A percentile compares a stretch with the other conserved stretches of the same genome.
These are phyloP conservation scores for Heliothis virescens DNA, from an alignment of 1,140 invertebrate genomes.

Conservation along the genomic window DNA sequence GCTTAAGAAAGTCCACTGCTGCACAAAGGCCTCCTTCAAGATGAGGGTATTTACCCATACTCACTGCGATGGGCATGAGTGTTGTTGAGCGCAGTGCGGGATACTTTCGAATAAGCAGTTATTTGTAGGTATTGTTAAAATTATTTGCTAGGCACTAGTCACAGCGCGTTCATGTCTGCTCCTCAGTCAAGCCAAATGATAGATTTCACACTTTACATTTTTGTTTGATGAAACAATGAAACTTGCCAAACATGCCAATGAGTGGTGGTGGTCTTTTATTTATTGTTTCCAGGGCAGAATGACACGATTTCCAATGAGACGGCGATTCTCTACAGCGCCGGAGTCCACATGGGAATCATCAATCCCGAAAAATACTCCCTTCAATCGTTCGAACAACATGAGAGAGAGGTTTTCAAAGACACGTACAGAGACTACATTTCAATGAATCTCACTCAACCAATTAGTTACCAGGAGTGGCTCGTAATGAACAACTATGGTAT, in stretches of 20 bases:
- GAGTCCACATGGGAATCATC: conserved; percentile 71
- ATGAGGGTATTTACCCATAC: no score
- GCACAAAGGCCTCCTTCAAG: no score
- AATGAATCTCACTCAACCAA: conserved; percentile 58
- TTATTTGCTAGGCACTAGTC: no score
- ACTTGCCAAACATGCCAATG: background rate
- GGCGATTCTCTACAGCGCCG: conserved; percentile 57
- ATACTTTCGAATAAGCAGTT: no score
- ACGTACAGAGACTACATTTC: conserved; percentile 61
- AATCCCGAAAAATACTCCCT: conserved; percentile 73
- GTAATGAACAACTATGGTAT: conserved; percentile 74
- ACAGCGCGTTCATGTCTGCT: no score
- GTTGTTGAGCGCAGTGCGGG: no score
- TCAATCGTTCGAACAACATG: conserved; percentile 63
- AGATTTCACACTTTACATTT: background rate
- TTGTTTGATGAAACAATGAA: conserved; percentile 11
- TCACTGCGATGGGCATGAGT: no score
- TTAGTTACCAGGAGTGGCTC: conserved; percentile 72
- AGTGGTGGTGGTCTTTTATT: background rate
- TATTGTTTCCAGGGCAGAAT: conserved; percentile 27
- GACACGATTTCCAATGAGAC: background rate
- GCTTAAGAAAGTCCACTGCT: no score
- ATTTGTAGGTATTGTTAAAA: no score
- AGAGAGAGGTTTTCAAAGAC: conserved; percentile 63
- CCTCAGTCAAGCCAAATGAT: background rate